Evolutionary conservation across 2,113 vertebrate genomes (phyloP).

Genomic region (Tyto alba): DNA sequence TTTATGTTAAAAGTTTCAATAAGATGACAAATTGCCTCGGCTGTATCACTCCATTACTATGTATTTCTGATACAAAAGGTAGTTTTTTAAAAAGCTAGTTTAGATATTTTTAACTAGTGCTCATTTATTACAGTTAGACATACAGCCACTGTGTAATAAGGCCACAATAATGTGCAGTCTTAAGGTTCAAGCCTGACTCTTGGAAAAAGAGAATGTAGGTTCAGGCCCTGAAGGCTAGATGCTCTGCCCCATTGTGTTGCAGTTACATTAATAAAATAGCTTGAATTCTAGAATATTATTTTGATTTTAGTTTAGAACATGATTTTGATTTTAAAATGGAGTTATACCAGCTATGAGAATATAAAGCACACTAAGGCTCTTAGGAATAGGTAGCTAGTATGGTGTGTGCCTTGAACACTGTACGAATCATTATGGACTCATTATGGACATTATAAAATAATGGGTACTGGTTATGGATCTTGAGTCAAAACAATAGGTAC

Average conservation of each 20-base stretch:
- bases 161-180: background rate
- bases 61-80: background rate
- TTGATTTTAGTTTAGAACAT: too few relatives aligned
- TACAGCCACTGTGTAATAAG: background rate
- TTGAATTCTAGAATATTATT: too few relatives aligned
- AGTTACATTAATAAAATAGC: too few relatives aligned
- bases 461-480: too few relatives aligned
- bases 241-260: background rate
- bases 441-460: too few relatives aligned
- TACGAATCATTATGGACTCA: too few relatives aligned
- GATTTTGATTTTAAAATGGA: too few relatives aligned
- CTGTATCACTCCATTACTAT: background rate
- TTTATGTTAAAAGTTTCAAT: background rate
- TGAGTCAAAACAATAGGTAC: too few relatives aligned
- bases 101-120: background rate
- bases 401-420: too few relatives aligned
- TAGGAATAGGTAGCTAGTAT: too few relatives aligned
- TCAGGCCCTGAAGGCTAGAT: background rate
- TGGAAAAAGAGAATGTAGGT: background rate
- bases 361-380: too few relatives aligned
- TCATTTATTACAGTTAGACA: background rate
- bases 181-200: background rate
- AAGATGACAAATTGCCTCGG: background rate
- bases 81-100: background rate
- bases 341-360: too few relatives aligned